Evolutionary conservation across 1,140 invertebrate species (phyloP), one percentile per base, ranked within the genome.

Genomic region (Caenorhabditis remanei): DNA sequence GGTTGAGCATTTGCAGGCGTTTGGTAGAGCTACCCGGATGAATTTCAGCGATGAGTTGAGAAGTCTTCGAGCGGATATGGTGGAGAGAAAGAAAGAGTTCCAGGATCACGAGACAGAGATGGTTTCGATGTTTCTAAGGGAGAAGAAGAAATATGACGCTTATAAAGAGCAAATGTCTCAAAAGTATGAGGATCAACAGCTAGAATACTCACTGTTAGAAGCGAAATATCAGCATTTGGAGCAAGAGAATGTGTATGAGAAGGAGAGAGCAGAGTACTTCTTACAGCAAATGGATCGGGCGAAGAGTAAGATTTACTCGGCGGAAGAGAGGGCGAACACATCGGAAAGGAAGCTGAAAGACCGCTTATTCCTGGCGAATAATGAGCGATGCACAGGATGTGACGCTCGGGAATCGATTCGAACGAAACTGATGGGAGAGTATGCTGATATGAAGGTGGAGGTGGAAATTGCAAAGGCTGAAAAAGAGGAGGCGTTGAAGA

Each of bases 61-160:
- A 7, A 24, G n/a, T 50, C 21, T 79, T 50, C 71, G 71, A 0
- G 71, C 71, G 50, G 71, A 79, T 79, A 24, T 79, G n/a, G 11
- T 79, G 5, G 46, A 79, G n/a, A n/a, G 71, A 24, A 79, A 79
- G 13, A n/a, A 79, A 2, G 71, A 79, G 24, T 79, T 79, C 21
- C 50, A 79, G 24, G 46, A 46, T 6, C 46, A 79, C 53, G 46
- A 50, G 24, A 13, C 46, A 24, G 71, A 79, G 40, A n/a, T 79
- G 43, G 46, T n/a, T 21, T 40, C 71, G 4, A 24, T 79, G 16
- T 13, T 79, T 13, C 21, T 13, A 21, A 79, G 14, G 6, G 32
- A 79, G 21, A 79, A 8, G 53, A n/a, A 9, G 5, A 48, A n/a
- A 14, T 79, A 24, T 79, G 71, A 79, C 14, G 16, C n/a, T 2